These are phyloP conservation scores for Abrostola triplasia DNA, from an alignment of 2,888 invertebrate genomes.

Conservation along the genomic window DNA sequence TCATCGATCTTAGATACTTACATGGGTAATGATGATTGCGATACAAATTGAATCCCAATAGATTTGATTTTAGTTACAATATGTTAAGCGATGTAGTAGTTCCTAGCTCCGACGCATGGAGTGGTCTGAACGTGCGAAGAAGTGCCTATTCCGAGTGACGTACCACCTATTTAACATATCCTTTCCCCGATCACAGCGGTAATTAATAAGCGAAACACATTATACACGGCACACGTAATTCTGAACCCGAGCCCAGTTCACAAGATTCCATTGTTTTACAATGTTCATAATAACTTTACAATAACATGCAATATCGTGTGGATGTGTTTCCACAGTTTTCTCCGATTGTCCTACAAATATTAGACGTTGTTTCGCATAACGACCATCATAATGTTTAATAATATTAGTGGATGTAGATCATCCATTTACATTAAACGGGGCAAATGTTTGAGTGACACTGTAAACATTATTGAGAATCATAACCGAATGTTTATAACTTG, in stretches of 20 bases:
- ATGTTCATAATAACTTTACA: slow-evolving; percentile 62
- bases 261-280: slow-evolving; percentile 65
- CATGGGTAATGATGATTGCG: no score
- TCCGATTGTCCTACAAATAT: slow-evolving; percentile 69
- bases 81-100: no score
- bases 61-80: no score
- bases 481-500: slow-evolving; percentile 54
- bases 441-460: slow-evolving; percentile 65
- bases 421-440: slow-evolving; percentile 74
- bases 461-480: slow-evolving; percentile 62
- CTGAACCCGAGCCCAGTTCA: slow-evolving; percentile 25
- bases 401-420: slow-evolving; percentile 64
- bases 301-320: slow-evolving; percentile 55
- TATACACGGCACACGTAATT: slow-evolving; percentile 16
- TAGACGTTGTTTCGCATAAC: slow-evolving; percentile 80
- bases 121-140: no score
- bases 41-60: no score
- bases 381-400: slow-evolving; percentile 76
- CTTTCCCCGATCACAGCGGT: not conserved
- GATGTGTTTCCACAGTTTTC: slow-evolving; percentile 57
- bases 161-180: not conserved
- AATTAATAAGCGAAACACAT: slow-evolving; percentile 14
- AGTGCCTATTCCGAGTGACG: no score
- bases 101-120: no score
- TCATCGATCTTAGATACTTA: no score